A percentile compares a stretch with the other conserved stretches of the same genome.
phyloP scores from a whole-genome alignment of 2,113 vertebrate genomes.

The Lophius piscatorius region DNA sequence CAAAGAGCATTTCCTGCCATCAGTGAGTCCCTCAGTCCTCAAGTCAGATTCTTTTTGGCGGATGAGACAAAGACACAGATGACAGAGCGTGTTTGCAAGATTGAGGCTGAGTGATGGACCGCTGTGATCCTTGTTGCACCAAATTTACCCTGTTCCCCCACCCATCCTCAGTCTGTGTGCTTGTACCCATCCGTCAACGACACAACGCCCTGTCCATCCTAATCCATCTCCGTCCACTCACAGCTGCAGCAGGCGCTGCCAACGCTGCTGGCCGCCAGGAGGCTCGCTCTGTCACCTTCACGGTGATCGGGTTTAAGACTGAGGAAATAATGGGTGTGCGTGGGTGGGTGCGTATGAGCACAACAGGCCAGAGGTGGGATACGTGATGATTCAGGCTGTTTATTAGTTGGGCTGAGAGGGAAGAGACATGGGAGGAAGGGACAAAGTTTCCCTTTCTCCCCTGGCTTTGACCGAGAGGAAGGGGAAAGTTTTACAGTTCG shows the following conservation, averaged over 20 bases:
- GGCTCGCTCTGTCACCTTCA: constrained; percentile 66
- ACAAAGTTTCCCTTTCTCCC: constrained; percentile 37
- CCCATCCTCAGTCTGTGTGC: constrained; percentile 14
- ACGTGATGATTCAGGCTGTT: constrained; percentile 64
- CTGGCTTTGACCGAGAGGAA: constrained; percentile 1
- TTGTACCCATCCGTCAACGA: constrained; percentile 39
- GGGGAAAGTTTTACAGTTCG: constrained; percentile 7
- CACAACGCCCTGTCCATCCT: constrained; percentile 24
- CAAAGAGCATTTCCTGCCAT: background rate
- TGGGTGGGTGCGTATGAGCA: constrained; percentile 22
- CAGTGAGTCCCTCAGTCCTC: constrained; percentile 3
- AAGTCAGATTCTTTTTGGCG: background rate
- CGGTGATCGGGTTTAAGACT: constrained; percentile 46
- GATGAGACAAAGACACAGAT: constrained; percentile 3
- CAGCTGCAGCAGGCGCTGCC: constrained; percentile 35
- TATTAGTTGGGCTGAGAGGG: constrained; percentile 27
- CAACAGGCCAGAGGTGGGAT: constrained; percentile 32
- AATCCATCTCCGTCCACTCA: constrained; percentile 85
- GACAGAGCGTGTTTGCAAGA: constrained; percentile 2
- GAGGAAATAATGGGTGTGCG: constrained; percentile 49
- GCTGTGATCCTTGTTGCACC: constrained; percentile 17
- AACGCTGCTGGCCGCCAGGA: constrained; percentile 55
- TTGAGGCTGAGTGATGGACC: background rate
- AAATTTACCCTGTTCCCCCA: constrained; percentile 22
- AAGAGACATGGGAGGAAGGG: constrained; percentile 20